These are phyloP conservation scores for Caenorhabditis afra DNA, from an alignment of 2,888 invertebrate species.

Conservation along the genomic window DNA sequence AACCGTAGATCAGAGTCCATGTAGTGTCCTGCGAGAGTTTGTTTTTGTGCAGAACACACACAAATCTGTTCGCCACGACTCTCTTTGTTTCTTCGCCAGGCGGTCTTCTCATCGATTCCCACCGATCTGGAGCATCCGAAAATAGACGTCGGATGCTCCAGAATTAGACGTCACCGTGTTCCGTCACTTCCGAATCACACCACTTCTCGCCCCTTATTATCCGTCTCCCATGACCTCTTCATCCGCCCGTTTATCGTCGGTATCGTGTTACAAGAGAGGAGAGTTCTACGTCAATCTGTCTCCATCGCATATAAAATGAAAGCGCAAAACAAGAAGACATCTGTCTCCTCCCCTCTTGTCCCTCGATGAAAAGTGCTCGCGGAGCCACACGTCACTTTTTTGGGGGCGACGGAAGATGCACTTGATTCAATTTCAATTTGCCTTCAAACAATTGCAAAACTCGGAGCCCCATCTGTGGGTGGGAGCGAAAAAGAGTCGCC, in stretches of 20 bases:
- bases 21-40: neutral
- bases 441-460: constrained; percentile 43
- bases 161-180: neutral
- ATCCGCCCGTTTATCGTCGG: constrained; percentile 30
- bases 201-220: constrained; percentile 35
- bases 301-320: constrained; percentile 24
- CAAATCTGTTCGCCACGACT: constrained; percentile 50
- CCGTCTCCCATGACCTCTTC: constrained; percentile 43
- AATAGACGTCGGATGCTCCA: neutral
- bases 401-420: constrained; percentile 4
- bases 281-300: constrained; percentile 43
- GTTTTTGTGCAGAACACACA: constrained; percentile 38
- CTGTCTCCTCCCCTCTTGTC: constrained; percentile 1
- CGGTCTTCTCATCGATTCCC: neutral
- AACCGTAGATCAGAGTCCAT: constrained; percentile 17
- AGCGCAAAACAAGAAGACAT: constrained; percentile 18
- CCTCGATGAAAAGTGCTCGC: neutral
- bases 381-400: constrained; percentile 44
- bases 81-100: constrained; percentile 26
- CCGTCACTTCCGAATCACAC: constrained; percentile 13
- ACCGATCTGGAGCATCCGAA: neutral
- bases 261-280: constrained; percentile 45
- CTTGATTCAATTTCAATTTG: constrained; percentile 57
- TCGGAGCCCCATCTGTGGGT: constrained; percentile 42
- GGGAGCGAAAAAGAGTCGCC: constrained; percentile 21